phyloP scores from a whole-genome alignment of 2,888 invertebrate genomes.

The Heteromyza rotundicornis region DNA sequence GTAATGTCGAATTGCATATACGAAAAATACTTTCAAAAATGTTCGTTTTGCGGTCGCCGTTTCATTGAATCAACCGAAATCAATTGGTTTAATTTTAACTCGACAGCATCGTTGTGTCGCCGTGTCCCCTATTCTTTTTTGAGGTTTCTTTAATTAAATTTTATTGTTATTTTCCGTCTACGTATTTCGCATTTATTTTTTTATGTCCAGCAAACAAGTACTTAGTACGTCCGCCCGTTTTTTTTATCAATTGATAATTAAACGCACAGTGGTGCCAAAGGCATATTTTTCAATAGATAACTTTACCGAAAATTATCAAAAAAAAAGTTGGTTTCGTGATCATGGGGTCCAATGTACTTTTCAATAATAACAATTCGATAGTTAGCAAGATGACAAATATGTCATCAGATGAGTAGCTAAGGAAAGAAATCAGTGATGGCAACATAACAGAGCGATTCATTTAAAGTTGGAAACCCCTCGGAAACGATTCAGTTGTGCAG shows the following conservation, averaged over 20 bases:
- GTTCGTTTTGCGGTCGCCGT: not conserved
- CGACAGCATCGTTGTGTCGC: not conserved
- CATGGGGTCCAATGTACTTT: too few species aligned
- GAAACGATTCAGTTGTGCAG: too few species aligned
- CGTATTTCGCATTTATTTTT: not conserved
- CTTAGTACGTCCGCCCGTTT: not conserved
- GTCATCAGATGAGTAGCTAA: too few species aligned
- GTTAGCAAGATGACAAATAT: too few species aligned
- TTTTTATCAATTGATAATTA: not conserved
- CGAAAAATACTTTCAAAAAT: too few species aligned
- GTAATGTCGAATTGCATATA: not conserved
- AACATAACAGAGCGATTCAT: too few species aligned
- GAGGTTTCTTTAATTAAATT: not conserved
- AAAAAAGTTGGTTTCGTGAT: too few species aligned
- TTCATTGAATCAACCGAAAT: not conserved
- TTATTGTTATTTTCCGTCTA: not conserved
- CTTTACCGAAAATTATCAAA: too few species aligned
- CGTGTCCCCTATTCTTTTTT: not conserved
- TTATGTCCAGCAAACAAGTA: not conserved
- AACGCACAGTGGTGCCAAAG: not conserved
- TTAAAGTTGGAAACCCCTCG: too few species aligned
- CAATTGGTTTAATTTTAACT: not conserved
- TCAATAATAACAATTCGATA: too few species aligned
- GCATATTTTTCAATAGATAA: too few species aligned
- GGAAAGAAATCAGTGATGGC: too few species aligned